phyloP scores from a whole-genome alignment of 2,113 vertebrate genomes.

The Sprattus sprattus region DNA sequence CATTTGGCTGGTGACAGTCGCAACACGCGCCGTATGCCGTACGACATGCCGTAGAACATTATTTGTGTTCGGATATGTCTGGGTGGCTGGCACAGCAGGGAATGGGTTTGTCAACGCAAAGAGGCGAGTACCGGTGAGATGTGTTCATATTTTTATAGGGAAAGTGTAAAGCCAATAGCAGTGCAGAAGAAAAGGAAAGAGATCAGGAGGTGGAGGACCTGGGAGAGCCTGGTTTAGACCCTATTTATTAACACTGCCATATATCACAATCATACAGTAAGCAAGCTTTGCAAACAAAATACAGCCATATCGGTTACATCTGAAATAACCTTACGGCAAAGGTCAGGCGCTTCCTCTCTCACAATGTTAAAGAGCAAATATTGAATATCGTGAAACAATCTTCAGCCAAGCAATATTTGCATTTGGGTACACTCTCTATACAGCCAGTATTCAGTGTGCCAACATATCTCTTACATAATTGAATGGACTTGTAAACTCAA shows the following conservation, averaged over 20 bases:
- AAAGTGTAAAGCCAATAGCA: conserved; percentile 48
- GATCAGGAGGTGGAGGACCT: not conserved
- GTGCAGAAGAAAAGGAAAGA: conserved; percentile 25
- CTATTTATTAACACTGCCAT: not conserved
- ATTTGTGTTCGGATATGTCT: too few species aligned
- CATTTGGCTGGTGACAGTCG: too few species aligned
- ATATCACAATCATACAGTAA: not conserved
- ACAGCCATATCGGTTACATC: too few species aligned
- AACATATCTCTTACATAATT: not conserved
- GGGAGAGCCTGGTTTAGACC: not conserved
- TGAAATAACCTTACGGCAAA: not conserved
- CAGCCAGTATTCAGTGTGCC: not conserved
- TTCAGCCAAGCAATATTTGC: not conserved
- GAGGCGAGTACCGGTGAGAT: too few species aligned
- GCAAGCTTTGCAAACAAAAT: not conserved
- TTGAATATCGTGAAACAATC: not conserved
- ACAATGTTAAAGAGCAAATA: not conserved
- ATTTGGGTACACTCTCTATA: not conserved
- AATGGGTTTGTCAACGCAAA: too few species aligned
- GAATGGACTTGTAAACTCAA: not conserved
- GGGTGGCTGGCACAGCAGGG: too few species aligned
- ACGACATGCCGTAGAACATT: too few species aligned
- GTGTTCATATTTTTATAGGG: too few species aligned
- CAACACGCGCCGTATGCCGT: too few species aligned
- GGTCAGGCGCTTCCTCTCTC: not conserved